phyloP scores from a whole-genome alignment of 2,888 invertebrate species.

The Drosophila lacicola region DNA sequence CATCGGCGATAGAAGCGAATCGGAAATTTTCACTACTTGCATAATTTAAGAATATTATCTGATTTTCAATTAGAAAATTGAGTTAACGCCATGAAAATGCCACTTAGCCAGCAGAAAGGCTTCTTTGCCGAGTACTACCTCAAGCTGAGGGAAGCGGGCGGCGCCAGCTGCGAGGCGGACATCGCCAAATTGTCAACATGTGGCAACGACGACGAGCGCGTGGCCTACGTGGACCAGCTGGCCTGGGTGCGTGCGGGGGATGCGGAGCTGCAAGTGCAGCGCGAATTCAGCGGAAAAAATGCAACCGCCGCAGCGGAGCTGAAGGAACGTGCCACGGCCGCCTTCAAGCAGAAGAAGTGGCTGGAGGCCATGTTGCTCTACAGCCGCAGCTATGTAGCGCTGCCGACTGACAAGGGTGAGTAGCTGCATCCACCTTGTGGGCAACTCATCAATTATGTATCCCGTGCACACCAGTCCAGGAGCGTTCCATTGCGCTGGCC shows the following conservation, averaged over 20 bases:
- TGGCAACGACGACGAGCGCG: conserved; percentile 88
- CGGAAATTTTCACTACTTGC: conserved; percentile 55
- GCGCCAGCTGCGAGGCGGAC: conserved; percentile 86
- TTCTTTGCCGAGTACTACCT: conserved; percentile 89
- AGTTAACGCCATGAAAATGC: conserved; percentile 65
- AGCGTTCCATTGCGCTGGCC: conserved; percentile 90
- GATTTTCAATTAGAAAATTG: conserved; percentile 8
- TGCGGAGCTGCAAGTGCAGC: conserved; percentile 86
- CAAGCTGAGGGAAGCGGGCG: conserved; percentile 85
- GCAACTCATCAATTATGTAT: background rate
- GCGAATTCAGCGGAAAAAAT: conserved; percentile 86
- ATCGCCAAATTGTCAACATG: conserved; percentile 88
- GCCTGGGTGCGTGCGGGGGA: conserved; percentile 85
- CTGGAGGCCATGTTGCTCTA: conserved; percentile 89
- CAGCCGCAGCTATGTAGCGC: conserved; percentile 88
- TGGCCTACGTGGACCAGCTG: conserved; percentile 87
- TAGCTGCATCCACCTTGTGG: background rate
- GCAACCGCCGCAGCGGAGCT: conserved; percentile 87
- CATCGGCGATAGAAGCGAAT: conserved; percentile 33
- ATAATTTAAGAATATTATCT: conserved; percentile 53
- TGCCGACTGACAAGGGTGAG: conserved; percentile 89
- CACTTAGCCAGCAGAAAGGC: conserved; percentile 82
- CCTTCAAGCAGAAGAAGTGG: conserved; percentile 90
- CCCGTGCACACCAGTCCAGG: conserved; percentile 85
- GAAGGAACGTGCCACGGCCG: conserved; percentile 90